Conservation (phyloP, 2,888 invertebrate species). For the Orgyia antiqua region DNA sequence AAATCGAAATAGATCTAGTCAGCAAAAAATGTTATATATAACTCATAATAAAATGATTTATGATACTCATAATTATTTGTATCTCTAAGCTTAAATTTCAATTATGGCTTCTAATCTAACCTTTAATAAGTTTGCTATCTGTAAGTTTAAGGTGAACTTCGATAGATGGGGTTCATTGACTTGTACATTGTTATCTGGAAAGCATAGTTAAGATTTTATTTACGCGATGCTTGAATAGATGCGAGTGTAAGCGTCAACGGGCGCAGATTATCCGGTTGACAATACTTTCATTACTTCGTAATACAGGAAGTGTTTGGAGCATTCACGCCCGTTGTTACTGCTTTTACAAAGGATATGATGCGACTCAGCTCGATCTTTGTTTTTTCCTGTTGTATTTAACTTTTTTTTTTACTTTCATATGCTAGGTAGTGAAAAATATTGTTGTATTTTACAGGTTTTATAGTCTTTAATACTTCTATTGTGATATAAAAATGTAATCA, state of each 20-base stretch:
- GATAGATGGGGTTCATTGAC: too few species aligned
- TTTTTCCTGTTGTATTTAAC: conserved; percentile 6
- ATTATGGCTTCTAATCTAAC: too few species aligned
- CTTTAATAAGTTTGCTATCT: too few species aligned
- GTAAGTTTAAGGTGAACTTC: too few species aligned
- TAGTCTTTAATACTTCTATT: neutral
- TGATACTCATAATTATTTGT: too few species aligned
- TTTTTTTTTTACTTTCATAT: neutral
- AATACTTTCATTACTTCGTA: conserved; percentile 5
- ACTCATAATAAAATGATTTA: too few species aligned
- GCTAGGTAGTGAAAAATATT: neutral
- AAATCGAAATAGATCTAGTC: too few species aligned
- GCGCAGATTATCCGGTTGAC: conserved; percentile 8
- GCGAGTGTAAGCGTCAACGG: neutral
- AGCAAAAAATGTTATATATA: too few species aligned
- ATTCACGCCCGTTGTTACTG: conserved; percentile 2
- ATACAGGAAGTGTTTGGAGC: conserved; percentile 1
- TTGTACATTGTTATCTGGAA: too few species aligned
- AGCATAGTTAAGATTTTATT: too few species aligned
- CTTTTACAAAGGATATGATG: conserved; percentile 4
- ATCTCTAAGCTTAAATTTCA: too few species aligned
- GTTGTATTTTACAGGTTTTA: neutral
- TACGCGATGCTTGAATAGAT: too few species aligned
- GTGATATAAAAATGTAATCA: conserved; percentile 1
- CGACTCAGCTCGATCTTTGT: conserved; percentile 1